Base-by-base conservation (phyloP, 2,888 invertebrate species). In the Synergus laeviventris region DNA sequence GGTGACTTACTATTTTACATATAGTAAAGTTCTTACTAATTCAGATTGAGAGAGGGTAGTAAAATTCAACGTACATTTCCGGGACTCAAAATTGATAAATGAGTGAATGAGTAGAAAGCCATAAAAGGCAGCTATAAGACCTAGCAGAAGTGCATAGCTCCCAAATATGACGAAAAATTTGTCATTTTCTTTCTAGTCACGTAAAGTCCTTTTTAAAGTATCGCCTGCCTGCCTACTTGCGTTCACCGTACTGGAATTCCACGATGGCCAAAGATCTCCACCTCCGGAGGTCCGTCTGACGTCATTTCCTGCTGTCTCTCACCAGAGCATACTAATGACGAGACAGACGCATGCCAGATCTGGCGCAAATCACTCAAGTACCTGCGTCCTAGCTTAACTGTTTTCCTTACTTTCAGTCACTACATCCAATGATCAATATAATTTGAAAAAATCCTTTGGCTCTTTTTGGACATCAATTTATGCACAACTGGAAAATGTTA, bases 311-410 rank as follows among this genome's bases (percentile, higher is more conserved):
- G 83, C 74, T 54, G 76, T 79, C 78, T 77, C 76, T 79, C 79
- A 79, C 73, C 80, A 74, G 56, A 77, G 81, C 86, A 87, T 87
- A 87, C 86, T 86, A 87, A 87, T 86, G 86, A 86, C 81, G 75
- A 78, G 79, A 74, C 66, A 78, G 79, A 74, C 66, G 66, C 74
- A 75, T 62, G 36, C 60, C 74, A 61, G 49, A 62, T 18, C 36
- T n/a, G 54, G 42, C 24, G 18, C 24, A 45, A 11, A 18, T 39
- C 24, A 31, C 21, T 39, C 24, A 61, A 75, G 74, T 79, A 81
- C 79, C 81, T 77, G 81, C 73, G 78, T 79, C 76, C 77, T n/a
- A n/a, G n/a, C n/a, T 61, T 64, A 76, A 56, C 78, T 60, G 73
- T 62, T 76, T 62, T 74, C 21, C 74, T 24, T n/a, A 11, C 18